Conservation (phyloP, 2,888 invertebrate species). For the Rapana venosa region DNA sequence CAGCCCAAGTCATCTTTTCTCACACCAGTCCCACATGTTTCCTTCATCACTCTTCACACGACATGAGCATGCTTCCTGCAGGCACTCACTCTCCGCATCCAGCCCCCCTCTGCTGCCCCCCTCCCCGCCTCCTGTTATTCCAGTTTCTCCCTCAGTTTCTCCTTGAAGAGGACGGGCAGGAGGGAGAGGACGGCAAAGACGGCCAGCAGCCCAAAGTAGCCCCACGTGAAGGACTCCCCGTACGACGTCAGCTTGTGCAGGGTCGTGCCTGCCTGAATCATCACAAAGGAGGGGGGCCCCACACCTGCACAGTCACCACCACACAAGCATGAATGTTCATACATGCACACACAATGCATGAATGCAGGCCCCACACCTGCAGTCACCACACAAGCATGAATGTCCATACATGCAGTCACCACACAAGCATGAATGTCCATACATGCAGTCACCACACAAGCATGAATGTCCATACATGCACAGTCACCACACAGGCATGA, state of each 20-base stretch:
- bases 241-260: constrained; percentile 89
- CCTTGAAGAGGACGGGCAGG: constrained; percentile 91
- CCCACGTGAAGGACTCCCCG: constrained; percentile 89
- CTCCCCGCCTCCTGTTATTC: constrained; percentile 60
- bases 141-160: constrained; percentile 83
- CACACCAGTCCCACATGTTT: not conserved
- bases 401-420: too few species aligned
- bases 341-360: not conserved
- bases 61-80: constrained; percentile 2
- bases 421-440: too few species aligned
- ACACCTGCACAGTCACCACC: constrained; percentile 71
- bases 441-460: too few species aligned
- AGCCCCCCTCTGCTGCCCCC: not conserved
- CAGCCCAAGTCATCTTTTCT: not conserved
- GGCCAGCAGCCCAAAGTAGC: constrained; percentile 88
- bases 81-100: not conserved
- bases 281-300: constrained; percentile 94
- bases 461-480: not conserved
- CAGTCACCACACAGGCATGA: too few species aligned
- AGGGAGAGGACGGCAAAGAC: constrained; percentile 90
- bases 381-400: too few species aligned
- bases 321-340: not conserved
- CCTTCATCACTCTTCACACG: not conserved
- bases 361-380: too few species aligned
- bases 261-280: constrained; percentile 98